phyloP scores from a whole-genome alignment of 2,797 vertebrate genomes.

The Epinephelus malabaricus region DNA sequence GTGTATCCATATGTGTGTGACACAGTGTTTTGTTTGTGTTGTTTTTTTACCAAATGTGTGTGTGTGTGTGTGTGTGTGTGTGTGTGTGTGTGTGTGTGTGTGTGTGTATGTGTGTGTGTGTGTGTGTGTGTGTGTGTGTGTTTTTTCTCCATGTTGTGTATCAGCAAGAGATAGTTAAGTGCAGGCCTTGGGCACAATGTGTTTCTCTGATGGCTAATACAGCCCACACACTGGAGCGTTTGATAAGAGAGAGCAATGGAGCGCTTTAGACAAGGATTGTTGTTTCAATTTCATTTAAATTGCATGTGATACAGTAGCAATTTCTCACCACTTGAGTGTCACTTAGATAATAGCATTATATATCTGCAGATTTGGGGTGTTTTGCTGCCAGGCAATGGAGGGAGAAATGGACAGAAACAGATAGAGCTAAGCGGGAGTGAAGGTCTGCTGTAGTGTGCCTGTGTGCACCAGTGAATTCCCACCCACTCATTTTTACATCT shows the following conservation, averaged over 20 bases:
- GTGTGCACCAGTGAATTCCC: slow-evolving; percentile 5
- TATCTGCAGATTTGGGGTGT: slow-evolving; percentile 55
- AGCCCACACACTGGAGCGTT: slow-evolving; percentile 63
- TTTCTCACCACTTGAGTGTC: slow-evolving; percentile 69
- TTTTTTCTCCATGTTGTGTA: slow-evolving; percentile 26
- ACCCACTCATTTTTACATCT: slow-evolving; percentile 33
- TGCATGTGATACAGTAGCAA: slow-evolving; percentile 58
- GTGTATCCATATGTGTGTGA: background rate
- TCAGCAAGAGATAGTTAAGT: slow-evolving; percentile 57
- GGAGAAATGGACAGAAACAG: slow-evolving; percentile 38
- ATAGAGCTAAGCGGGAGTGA: slow-evolving; percentile 10
- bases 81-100: background rate
- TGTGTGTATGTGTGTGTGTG: slow-evolving; percentile 5
- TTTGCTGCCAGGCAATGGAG: slow-evolving; percentile 28
- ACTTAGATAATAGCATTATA: slow-evolving; percentile 69
- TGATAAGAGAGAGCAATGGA: slow-evolving; percentile 55
- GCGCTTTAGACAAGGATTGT: slow-evolving; percentile 57
- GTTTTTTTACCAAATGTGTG: background rate
- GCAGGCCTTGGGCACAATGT: slow-evolving; percentile 60
- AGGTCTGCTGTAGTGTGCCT: slow-evolving; percentile 15
- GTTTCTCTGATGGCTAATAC: slow-evolving; percentile 63
- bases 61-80: slow-evolving; percentile 8
- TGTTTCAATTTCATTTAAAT: slow-evolving; percentile 75
- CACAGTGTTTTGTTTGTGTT: background rate
- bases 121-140: slow-evolving; percentile 1